phyloP scores from a whole-genome alignment of 2,113 vertebrate genomes.

The Pipra filicauda region DNA sequence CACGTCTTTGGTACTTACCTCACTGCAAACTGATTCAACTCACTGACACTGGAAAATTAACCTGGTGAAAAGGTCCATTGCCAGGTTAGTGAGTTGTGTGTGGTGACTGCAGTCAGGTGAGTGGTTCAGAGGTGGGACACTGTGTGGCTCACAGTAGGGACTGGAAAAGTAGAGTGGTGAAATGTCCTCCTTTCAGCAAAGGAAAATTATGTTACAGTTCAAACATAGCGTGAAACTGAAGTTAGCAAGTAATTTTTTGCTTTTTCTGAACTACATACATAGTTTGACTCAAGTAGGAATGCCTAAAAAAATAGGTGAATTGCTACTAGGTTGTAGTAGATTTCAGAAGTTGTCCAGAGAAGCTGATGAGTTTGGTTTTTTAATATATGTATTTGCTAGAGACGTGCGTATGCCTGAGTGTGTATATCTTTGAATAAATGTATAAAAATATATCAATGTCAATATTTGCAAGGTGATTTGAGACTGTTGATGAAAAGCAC shows the following conservation, averaged over 20 bases:
- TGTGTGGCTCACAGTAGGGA: neutral
- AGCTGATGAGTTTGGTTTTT: neutral
- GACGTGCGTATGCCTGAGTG: accelerated
- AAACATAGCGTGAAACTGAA: neutral
- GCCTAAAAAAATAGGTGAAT: neutral
- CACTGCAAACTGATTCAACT: neutral
- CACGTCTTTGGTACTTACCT: neutral
- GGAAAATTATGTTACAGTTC: neutral
- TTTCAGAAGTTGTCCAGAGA: neutral
- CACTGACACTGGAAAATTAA: neutral
- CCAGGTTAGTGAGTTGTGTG: neutral
- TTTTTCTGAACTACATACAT: neutral
- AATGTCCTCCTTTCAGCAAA: neutral
- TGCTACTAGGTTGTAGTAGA: neutral
- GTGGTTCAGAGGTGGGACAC: neutral
- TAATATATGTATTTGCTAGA: neutral
- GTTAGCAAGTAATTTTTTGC: neutral
- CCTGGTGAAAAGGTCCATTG: neutral
- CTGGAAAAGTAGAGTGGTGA: neutral
- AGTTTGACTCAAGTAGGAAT: neutral
- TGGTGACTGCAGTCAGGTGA: neutral
- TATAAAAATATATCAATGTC: neutral
- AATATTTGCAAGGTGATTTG: neutral
- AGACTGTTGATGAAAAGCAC: neutral
- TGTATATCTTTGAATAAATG: neutral